Evolutionary conservation across 2,113 vertebrate genomes (phyloP), one percentile per base, ranked within the genome.

Genomic region (Nestor notabilis): DNA sequence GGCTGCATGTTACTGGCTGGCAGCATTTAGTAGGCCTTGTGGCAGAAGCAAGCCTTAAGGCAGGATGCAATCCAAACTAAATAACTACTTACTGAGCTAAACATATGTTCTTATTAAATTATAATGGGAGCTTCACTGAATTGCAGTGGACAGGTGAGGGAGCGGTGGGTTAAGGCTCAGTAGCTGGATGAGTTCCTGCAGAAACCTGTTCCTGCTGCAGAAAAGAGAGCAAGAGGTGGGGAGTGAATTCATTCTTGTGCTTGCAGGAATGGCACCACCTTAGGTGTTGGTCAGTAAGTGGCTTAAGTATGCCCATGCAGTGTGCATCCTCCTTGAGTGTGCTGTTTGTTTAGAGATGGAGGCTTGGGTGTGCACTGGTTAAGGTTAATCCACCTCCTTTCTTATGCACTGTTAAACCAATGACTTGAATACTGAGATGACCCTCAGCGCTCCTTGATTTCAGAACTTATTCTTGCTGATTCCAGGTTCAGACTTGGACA

Each of bases 1-100:
- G 90, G 61, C 75, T 79, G 23, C 5, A 3, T 0, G 0, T 47
- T 83, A 79, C 28, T 72, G 68, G 23, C 49, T 85, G 82, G 64
- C 60, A 83, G 47, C 10, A 17, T 58, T 90, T 43, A 24, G 21
- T 90, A 68, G 52, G 60, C 24, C 46, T 89, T 39, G 24, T 80
- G 64, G 55, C 64, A 96, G 81, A 71, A 83, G 68, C 27, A 89
- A 81, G 35, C 17, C 18, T 87, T 72, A 85, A 89, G 44, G 55
- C 39, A 56, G 41, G 87, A 79, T 75, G 69, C 46, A 79, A 82
- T 94, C 77, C 87, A 93, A 93, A 55, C 19, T 53, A 68, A 92
- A 91, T 68, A 89, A 33, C n/a, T 81, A 10, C 61, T 56, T 82
- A 69, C 78, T 84, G 60, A 75, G 21, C 77, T 91, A 89, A 87